Evolutionary conservation across 2,797 vertebrate genomes (phyloP).

Genomic region (Petrocephalus schoutedeni): DNA sequence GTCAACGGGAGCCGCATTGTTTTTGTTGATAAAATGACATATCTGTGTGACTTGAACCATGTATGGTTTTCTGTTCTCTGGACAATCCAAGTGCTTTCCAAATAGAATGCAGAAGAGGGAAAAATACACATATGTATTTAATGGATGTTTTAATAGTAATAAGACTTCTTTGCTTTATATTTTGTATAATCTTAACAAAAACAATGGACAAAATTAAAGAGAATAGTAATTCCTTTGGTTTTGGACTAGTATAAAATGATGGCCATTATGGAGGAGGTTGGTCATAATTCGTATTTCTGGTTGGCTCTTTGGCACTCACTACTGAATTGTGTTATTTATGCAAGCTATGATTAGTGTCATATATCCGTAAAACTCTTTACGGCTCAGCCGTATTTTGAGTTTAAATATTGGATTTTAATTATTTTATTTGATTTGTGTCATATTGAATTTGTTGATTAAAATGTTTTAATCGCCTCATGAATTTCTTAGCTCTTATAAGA

Average conservation of each 20-base stretch:
- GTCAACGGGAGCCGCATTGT: neutral
- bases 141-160: slow-evolving; percentile 1
- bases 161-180: neutral
- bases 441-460: slow-evolving; percentile 5
- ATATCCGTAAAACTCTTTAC: neutral
- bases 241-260: neutral
- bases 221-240: neutral
- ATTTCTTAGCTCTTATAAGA: neutral
- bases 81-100: neutral
- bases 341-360: neutral
- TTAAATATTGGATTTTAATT: neutral
- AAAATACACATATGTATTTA: neutral
- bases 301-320: neutral
- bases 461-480: neutral
- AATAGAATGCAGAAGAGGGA: neutral
- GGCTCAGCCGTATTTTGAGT: neutral
- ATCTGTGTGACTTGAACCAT: neutral
- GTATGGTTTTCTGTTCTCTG: neutral
- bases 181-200: neutral
- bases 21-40: neutral
- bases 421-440: neutral
- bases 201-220: neutral
- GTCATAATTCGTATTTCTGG: neutral
- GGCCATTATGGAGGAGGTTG: neutral
- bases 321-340: neutral